Evolutionary conservation across 2,113 vertebrate genomes (phyloP).

Genomic region (Acanthochromis polyacanthus): DNA sequence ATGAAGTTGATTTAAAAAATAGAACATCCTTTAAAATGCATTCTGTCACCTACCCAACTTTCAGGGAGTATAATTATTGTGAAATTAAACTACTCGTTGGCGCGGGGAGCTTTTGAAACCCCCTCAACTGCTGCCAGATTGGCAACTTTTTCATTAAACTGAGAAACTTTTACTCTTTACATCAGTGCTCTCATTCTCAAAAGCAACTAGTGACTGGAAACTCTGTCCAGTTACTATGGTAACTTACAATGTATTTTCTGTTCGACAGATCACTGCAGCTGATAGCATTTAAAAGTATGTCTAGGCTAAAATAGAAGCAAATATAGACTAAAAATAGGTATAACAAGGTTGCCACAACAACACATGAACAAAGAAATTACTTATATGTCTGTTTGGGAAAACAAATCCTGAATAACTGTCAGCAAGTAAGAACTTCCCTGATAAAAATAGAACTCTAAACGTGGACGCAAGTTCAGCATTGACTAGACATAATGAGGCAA

Average conservation of each 20-base stretch:
- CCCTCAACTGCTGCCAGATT: too few relatives aligned
- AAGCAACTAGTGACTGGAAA: neutral
- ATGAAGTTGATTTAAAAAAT: too few relatives aligned
- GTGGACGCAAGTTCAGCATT: neutral
- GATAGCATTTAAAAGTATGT: neutral
- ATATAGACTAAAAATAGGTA: neutral
- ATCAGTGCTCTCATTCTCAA: neutral
- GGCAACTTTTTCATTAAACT: neutral
- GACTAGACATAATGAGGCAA: neutral
- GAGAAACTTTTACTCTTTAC: conserved; percentile 9
- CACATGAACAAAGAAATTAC: neutral
- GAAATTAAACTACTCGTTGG: too few relatives aligned
- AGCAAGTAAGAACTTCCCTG: neutral
- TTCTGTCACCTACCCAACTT: too few relatives aligned
- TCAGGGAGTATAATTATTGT: too few relatives aligned
- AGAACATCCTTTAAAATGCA: too few relatives aligned
- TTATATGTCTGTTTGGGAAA: neutral
- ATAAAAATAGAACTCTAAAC: neutral
- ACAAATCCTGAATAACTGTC: neutral
- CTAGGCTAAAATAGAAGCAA: neutral
- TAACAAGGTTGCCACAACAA: neutral
- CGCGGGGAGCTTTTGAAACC: too few relatives aligned
- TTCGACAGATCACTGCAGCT: neutral
- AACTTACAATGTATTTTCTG: neutral
- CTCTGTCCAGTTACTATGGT: neutral